Evolutionary conservation across 1,140 invertebrate genomes (phyloP), one percentile per base, ranked within the genome.

Genomic region (Conopomorpha cramerella): DNA sequence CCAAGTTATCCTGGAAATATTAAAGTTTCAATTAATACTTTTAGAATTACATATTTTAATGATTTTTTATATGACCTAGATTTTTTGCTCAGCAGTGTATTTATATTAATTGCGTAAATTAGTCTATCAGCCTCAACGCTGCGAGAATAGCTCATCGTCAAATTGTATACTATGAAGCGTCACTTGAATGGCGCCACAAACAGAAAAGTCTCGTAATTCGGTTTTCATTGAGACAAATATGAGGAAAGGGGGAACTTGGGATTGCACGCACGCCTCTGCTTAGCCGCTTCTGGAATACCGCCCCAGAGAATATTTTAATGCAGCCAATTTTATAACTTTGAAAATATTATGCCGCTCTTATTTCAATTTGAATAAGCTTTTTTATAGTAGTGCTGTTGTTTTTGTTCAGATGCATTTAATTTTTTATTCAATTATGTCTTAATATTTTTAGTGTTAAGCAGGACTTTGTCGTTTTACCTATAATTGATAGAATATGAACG

Each of bases 201-300:
- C 60, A 55, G 58, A 58, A 65, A 64, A 61, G 52, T 65, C 54
- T 49, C 34, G 49, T 71, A 70, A 72, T 70, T 66, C 60, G 52
- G 48, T 61, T 72, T 72, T 70, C 65, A 72, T 72, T 70, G 65
- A 72, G 65, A 72, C 67, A 72, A 72, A 72, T 72, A 70, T 65
- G 64, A 57, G 60, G 63, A 42, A 55, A 57, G 51, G 43, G 52
- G 49, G 39, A 52, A 61, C 56, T 63, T 60, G 60, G 17, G 39
- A 8, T 46, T 39, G 40, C 26, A 39, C 44, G 43, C 38, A 50
- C 54, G 55, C 51, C 47, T 57, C 45, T 46, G 30, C 46, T 27
- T 45, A 35, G 39, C 55, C n/a, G n/a, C n/a, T n/a, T n/a, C n/a
- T n/a, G n/a, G n/a, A n/a, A n/a, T n/a, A n/a, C n/a, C n/a, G n/a